phyloP scores from a whole-genome alignment of 2,888 invertebrate species.

The Tortricodes alternella region DNA sequence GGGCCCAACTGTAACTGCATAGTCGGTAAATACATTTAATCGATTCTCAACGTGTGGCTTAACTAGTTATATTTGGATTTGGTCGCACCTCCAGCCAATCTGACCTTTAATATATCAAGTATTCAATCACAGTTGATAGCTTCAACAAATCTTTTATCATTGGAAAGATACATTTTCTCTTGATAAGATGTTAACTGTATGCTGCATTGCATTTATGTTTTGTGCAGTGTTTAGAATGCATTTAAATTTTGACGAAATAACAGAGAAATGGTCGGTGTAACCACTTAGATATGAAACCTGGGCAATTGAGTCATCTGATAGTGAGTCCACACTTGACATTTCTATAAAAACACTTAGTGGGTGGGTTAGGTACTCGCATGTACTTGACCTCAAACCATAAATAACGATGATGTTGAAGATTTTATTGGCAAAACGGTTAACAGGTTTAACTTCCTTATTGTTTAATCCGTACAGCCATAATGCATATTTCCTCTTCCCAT shows the following conservation, averaged over 20 bases:
- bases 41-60: too few species aligned
- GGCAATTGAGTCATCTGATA: constrained; percentile 10
- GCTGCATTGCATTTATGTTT: neutral
- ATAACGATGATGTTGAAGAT: neutral
- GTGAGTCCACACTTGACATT: neutral
- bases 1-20: too few species aligned
- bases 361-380: neutral
- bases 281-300: too few species aligned
- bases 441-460: constrained; percentile 21
- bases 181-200: neutral
- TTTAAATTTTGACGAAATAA: constrained; percentile 11
- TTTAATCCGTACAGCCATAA: constrained; percentile 11
- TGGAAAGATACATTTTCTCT: too few species aligned
- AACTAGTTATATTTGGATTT: too few species aligned
- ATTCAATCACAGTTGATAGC: too few species aligned
- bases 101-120: too few species aligned
- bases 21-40: too few species aligned
- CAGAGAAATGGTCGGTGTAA: too few species aligned
- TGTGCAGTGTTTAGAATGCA: neutral
- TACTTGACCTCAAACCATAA: constrained; percentile 9
- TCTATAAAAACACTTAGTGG: constrained; percentile 1
- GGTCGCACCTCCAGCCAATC: too few species aligned
- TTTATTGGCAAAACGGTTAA: constrained; percentile 15
- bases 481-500: constrained; percentile 9
- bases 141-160: too few species aligned